phyloP scores from a whole-genome alignment of 2,797 vertebrate species.

The Malacoraja senta region DNA sequence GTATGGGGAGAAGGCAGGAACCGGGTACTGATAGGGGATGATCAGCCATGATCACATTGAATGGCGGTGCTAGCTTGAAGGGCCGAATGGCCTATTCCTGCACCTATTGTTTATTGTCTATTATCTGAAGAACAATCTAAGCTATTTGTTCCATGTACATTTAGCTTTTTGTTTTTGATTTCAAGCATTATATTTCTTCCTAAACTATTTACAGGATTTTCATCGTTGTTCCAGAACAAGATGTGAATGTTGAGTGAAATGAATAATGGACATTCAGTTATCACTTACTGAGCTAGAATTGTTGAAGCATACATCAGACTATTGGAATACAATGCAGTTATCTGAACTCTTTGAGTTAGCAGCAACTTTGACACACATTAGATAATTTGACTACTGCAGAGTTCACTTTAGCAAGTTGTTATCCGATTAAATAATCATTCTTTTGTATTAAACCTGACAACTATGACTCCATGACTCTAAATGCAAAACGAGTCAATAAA shows the following conservation, averaged over 20 bases:
- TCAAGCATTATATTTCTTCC: not conserved
- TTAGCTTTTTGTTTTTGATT: not conserved
- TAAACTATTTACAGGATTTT: not conserved
- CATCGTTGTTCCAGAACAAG: not conserved
- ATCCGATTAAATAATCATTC: too few species aligned
- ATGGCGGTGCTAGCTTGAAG: too few species aligned
- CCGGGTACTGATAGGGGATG: too few species aligned
- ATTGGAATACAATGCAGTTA: not conserved
- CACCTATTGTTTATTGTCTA: too few species aligned
- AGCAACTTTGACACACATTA: not conserved
- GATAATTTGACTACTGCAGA: not conserved
- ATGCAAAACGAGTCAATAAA: too few species aligned
- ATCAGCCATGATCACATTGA: too few species aligned
- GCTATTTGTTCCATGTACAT: not conserved
- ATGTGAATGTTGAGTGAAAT: not conserved
- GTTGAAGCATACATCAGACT: not conserved
- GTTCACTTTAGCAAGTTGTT: not conserved
- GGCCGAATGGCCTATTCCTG: too few species aligned
- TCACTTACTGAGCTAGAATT: not conserved
- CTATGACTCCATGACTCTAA: too few species aligned
- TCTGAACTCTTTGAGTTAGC: not conserved
- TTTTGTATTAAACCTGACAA: too few species aligned
- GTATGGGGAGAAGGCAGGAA: too few species aligned
- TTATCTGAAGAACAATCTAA: not conserved
- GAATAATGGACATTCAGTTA: not conserved